phyloP scores from a whole-genome alignment of 1,140 invertebrate species.

The Pemphigus obesinymphae region DNA sequence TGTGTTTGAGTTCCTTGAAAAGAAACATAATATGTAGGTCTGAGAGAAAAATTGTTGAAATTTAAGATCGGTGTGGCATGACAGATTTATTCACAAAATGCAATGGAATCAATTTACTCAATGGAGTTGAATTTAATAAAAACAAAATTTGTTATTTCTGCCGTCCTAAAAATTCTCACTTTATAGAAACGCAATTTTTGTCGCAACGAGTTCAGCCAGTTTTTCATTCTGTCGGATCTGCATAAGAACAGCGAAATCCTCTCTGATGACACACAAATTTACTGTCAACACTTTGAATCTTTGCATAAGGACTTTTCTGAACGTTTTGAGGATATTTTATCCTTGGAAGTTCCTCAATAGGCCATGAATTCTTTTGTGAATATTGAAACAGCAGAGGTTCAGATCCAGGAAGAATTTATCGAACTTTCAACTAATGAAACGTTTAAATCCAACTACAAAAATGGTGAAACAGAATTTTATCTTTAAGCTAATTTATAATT shows the following conservation, averaged over 20 bases:
- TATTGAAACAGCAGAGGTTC: not conserved
- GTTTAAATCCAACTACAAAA: too few relatives aligned
- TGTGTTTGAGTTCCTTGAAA: too few relatives aligned
- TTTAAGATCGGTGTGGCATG: too few relatives aligned
- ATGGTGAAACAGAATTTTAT: too few relatives aligned
- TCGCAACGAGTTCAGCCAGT: not conserved
- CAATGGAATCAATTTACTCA: too few relatives aligned
- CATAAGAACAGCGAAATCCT: not conserved
- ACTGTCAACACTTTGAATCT: not conserved
- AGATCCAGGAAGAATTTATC: not conserved
- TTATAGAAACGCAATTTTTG: not conserved
- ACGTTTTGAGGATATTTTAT: not conserved
- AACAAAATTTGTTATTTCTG: not conserved
- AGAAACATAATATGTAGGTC: too few relatives aligned
- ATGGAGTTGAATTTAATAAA: not conserved
- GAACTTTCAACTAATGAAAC: too few relatives aligned
- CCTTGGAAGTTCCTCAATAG: too few relatives aligned
- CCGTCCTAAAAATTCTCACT: not conserved
- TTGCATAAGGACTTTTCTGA: not conserved
- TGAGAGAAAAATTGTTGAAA: too few relatives aligned
- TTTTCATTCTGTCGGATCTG: not conserved
- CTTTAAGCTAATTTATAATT: too few relatives aligned
- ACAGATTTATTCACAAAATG: too few relatives aligned
- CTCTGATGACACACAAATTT: not conserved
- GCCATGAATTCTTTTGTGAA: too few relatives aligned